phyloP scores from a whole-genome alignment of 2,888 invertebrate species.

The Macropis europaea region DNA sequence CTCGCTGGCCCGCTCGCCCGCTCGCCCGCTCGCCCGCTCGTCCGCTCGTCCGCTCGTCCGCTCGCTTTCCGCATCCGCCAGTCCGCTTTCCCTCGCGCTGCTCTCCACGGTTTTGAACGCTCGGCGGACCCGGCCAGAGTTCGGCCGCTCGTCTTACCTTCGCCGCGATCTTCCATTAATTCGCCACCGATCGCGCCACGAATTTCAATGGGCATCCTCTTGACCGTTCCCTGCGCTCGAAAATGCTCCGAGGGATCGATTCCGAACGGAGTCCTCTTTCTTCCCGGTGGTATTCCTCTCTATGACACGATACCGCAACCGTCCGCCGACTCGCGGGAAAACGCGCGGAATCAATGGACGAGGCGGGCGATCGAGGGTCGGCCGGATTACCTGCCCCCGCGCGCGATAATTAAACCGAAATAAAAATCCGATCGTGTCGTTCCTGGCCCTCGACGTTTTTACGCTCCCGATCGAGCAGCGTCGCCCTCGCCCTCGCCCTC shows the following conservation, averaged over 20 bases:
- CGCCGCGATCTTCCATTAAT: conserved; percentile 25
- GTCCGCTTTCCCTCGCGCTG: conserved; percentile 6
- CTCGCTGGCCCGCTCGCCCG: conserved; percentile 69
- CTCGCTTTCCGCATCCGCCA: conserved; percentile 2
- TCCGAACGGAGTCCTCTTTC: background rate
- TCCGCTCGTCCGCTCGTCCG: conserved; percentile 17
- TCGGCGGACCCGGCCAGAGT: background rate
- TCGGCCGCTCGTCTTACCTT: background rate
- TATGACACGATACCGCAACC: too few relatives aligned
- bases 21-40: conserved; percentile 34
- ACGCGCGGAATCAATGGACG: background rate
- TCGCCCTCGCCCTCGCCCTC: conserved; percentile 28
- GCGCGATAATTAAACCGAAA: conserved; percentile 76
- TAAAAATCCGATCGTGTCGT: conserved; percentile 70
- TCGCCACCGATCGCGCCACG: conserved; percentile 10
- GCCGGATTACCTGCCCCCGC: conserved; percentile 68
- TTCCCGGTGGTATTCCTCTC: background rate
- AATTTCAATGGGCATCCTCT: conserved; percentile 15
- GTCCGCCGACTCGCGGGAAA: background rate
- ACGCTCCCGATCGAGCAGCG: conserved; percentile 46
- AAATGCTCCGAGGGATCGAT: background rate
- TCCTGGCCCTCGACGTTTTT: conserved; percentile 49
- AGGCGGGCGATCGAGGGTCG: conserved; percentile 15
- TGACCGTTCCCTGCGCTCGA: background rate
- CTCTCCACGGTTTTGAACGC: conserved; percentile 19